Base-by-base conservation (phyloP, 2,113 vertebrate species). In the Hippocampus zosterae region DNA sequence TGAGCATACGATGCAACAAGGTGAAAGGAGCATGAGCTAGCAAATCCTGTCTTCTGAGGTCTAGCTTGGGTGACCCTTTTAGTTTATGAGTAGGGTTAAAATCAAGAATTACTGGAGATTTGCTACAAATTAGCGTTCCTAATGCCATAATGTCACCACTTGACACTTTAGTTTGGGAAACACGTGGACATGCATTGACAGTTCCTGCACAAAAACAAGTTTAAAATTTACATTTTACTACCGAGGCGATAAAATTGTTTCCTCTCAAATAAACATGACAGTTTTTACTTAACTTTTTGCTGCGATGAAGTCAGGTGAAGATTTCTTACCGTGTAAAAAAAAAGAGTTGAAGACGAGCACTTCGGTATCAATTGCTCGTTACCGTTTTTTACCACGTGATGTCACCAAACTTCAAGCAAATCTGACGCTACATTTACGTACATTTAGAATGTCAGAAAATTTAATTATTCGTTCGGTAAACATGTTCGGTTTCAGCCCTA, bases 121-220 rank as follows among this genome's bases (percentile, higher is more conserved):
- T 88, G 87, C 78, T 85, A 88, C 80, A 88, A 85, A 83, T 88
- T 90, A 88, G 78, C 75, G 83, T 88, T 83, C 75, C 74, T 75
- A 50, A 37, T 56, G 71, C 71, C 40, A 61, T 88, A 87, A 91
- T 87, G 73, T 84, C 91, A 79, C 78, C 87, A 89, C 84, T 86
- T 88, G 82, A 84, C 80, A 88, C 76, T 87, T 89, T 84, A 88
- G 87, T 83, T 75, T 41, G 73, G 53, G 53, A 78, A 68, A 59
- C 23, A 40, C 44, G 15, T 72, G 55, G 63, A 71, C 48, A 33
- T 53, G 56, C 21, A 33, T 12, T 77, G 59, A 68, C 6, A 15
- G 3, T 27, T 11, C 21, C n/a, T n/a, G 3, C 1, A 8, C 15
- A 72, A 76, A 61, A 40, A 73, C 69, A n/a, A n/a, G n/a, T n/a